Conservation (phyloP, 2,888 invertebrate species). For the Oscheius sp. region DNA sequence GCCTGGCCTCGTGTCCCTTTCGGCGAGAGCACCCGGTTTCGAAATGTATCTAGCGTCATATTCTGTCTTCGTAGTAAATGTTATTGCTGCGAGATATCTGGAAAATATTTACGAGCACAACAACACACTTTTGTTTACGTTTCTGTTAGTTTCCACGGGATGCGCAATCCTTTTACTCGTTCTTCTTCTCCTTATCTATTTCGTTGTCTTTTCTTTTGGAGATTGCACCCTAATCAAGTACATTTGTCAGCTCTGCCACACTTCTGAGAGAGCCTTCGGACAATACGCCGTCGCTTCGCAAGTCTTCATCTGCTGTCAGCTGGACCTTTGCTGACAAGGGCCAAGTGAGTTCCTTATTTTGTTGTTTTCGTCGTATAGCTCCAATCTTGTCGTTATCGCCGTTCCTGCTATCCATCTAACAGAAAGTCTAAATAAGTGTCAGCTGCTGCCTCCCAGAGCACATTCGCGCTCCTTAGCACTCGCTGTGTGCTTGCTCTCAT, state of each 20-base stretch:
- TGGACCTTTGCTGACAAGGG: conserved; percentile 41
- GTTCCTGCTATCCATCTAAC: no score
- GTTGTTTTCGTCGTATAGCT: background rate
- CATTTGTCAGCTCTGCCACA: conserved; percentile 52
- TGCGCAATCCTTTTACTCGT: background rate
- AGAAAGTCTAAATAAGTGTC: conserved; percentile 7
- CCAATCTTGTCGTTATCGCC: no score
- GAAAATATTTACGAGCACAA: no score
- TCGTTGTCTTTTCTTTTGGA: conserved; percentile 4
- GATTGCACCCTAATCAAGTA: background rate
- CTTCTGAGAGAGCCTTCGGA: conserved; percentile 41
- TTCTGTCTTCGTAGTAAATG: no score
- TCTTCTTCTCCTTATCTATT: background rate
- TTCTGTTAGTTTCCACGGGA: no score
- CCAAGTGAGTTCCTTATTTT: conserved; percentile 17
- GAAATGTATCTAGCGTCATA: background rate
- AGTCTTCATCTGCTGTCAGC: conserved; percentile 59
- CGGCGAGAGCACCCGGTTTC: background rate
- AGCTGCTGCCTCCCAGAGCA: conserved; percentile 15
- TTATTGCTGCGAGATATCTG: no score
- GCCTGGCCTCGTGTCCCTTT: conserved; percentile 19
- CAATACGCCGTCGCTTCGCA: conserved; percentile 49
- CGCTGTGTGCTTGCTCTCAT: background rate
- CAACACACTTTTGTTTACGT: no score
- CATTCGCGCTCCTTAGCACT: background rate